phyloP scores from a whole-genome alignment of 2,113 vertebrate species.

The Dipodomys ordii region DNA sequence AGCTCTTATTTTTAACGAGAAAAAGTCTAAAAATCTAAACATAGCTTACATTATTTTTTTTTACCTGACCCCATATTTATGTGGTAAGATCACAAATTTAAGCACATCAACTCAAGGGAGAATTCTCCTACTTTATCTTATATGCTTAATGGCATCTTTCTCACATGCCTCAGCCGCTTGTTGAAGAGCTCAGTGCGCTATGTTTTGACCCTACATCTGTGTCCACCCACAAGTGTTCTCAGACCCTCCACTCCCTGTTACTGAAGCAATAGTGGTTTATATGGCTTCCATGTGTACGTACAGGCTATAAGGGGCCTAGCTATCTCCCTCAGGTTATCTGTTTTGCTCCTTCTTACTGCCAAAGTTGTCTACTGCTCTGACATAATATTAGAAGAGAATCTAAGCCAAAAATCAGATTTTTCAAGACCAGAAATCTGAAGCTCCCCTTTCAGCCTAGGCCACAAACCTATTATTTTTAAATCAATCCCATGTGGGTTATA shows the following conservation, averaged over 20 bases:
- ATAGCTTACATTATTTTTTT: not conserved
- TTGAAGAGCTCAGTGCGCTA: not conserved
- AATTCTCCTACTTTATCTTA: not conserved
- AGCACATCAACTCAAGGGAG: not conserved
- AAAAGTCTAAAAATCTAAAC: not conserved
- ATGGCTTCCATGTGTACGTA: not conserved
- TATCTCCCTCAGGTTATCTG: not conserved
- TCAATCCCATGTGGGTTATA: not conserved
- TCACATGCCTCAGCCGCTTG: not conserved
- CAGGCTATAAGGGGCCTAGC: not conserved
- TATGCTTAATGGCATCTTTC: not conserved
- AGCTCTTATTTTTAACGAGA: not conserved
- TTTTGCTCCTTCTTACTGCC: not conserved
- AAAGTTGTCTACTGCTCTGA: not conserved
- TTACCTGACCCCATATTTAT: not conserved
- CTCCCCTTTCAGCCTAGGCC: not conserved
- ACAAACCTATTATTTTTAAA: not conserved
- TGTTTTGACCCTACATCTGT: not conserved
- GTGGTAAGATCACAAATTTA: not conserved
- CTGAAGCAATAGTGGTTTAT: not conserved
- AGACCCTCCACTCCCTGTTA: not conserved
- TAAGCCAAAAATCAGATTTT: not conserved
- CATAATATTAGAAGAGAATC: not conserved
- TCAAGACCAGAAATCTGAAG: not conserved
- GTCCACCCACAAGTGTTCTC: not conserved